A percentile compares a stretch with the other conserved stretches of the same genome.
phyloP scores from a whole-genome alignment of 2,888 invertebrate genomes.

The Hipparchia sbordonii region DNA sequence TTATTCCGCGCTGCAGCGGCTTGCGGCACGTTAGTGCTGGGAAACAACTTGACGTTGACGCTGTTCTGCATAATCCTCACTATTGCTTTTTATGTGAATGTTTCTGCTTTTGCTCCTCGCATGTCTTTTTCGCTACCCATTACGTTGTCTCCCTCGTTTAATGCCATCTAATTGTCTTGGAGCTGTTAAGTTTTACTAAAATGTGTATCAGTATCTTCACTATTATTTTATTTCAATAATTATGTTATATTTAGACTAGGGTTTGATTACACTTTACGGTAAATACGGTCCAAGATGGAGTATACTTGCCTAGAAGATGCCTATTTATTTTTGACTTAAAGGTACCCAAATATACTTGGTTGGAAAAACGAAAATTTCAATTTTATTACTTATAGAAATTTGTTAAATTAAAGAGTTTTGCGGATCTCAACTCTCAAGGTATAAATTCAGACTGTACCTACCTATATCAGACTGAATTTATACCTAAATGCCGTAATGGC shows the following conservation, averaged over 20 bases:
- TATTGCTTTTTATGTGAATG: slow-evolving; percentile 76
- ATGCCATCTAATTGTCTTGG: slow-evolving; percentile 11
- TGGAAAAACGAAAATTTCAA: too few relatives aligned
- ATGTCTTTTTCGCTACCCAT: slow-evolving; percentile 18
- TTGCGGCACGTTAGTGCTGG: slow-evolving; percentile 78
- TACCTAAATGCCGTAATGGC: slow-evolving; percentile 41
- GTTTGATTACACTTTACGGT: too few relatives aligned
- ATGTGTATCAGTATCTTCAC: background rate
- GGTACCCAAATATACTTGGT: too few relatives aligned
- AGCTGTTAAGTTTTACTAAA: background rate
- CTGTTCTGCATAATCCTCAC: slow-evolving; percentile 78
- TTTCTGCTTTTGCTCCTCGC: slow-evolving; percentile 65
- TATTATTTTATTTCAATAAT: too few relatives aligned
- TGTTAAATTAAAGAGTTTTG: background rate
- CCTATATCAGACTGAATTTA: slow-evolving; percentile 29
- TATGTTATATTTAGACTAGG: too few relatives aligned
- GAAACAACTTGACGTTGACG: slow-evolving; percentile 76
- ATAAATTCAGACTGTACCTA: slow-evolving; percentile 15
- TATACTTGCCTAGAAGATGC: too few relatives aligned
- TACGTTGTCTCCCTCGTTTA: slow-evolving; percentile 1
- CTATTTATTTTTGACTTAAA: too few relatives aligned
- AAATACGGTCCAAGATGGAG: too few relatives aligned
- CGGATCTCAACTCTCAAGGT: background rate
- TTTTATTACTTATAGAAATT: background rate
- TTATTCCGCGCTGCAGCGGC: slow-evolving; percentile 82